phyloP scores from a whole-genome alignment of 2,113 vertebrate species.

The Festucalex cinctus region DNA sequence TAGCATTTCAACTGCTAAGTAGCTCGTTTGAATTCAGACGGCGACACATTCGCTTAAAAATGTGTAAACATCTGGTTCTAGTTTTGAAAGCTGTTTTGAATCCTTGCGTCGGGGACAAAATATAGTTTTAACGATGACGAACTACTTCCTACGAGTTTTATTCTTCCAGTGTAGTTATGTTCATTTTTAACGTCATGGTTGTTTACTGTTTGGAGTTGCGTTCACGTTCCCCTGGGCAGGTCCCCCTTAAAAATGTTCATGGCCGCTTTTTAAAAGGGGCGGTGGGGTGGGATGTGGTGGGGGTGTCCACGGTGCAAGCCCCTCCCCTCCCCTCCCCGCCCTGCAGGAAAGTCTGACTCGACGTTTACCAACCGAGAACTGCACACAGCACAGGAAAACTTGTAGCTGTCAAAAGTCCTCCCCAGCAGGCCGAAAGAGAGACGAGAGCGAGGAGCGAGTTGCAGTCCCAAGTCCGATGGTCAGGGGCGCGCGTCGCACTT shows the following conservation, averaged over 20 bases:
- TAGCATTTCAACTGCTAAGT: background rate
- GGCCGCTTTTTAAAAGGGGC: constrained; percentile 12
- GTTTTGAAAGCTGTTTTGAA: background rate
- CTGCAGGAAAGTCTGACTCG: constrained; percentile 31
- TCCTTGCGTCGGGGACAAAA: no score
- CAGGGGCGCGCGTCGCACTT: constrained; percentile 3
- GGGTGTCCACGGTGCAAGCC: background rate
- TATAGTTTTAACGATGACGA: no score
- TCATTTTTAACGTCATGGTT: background rate
- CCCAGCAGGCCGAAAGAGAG: constrained; percentile 10
- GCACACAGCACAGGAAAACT: constrained; percentile 24
- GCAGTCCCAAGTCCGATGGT: constrained; percentile 37
- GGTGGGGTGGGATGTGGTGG: background rate
- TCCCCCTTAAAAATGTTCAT: constrained; percentile 57
- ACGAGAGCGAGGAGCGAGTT: background rate
- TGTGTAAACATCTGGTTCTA: background rate
- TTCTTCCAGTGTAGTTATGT: background rate
- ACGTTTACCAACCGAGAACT: constrained; percentile 18
- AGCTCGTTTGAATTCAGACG: background rate
- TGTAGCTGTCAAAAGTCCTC: constrained; percentile 35
- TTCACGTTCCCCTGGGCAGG: background rate
- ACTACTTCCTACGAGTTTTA: no score
- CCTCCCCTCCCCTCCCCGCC: constrained; percentile 38
- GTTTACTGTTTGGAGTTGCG: background rate
- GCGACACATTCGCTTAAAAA: background rate